These are phyloP conservation scores for Monochamus alternatus DNA, from an alignment of 2,888 invertebrate species.

Conservation along the genomic window DNA sequence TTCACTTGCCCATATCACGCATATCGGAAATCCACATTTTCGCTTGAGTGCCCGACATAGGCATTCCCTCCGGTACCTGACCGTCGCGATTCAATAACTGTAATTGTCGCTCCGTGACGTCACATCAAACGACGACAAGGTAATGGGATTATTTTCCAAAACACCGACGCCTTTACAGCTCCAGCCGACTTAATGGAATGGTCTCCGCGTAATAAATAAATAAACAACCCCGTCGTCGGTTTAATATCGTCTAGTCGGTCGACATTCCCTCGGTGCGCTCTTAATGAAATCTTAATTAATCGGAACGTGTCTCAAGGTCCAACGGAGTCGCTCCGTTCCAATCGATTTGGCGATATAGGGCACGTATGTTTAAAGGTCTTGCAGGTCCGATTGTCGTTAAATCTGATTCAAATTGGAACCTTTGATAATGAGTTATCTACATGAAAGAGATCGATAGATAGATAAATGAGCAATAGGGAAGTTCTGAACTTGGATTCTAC, in stretches of 20 bases:
- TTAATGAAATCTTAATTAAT: constrained; percentile 13
- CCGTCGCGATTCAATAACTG: no score
- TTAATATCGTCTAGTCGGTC: constrained; percentile 5
- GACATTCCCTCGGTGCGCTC: constrained; percentile 6
- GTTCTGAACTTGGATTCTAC: no score
- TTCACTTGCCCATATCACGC: no score
- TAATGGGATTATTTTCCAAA: not conserved
- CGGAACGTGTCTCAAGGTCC: constrained; percentile 10
- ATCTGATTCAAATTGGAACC: no score
- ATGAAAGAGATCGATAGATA: no score
- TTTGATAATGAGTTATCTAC: no score
- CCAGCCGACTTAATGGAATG: not conserved
- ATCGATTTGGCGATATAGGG: not conserved
- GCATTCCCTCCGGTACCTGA: no score
- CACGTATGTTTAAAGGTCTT: constrained; percentile 1
- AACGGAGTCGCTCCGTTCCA: not conserved
- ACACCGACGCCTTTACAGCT: not conserved
- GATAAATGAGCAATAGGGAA: no score
- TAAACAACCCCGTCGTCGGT: constrained; percentile 5
- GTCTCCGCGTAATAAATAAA: constrained; percentile 1
- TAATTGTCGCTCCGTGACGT: no score
- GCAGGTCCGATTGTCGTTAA: not conserved
- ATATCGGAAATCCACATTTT: no score
- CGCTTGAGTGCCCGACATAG: no score
- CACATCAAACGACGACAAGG: not conserved